A percentile compares a stretch with the other conserved stretches of the same genome.
phyloP scores from a whole-genome alignment of 2,888 invertebrate species.

The Scaptomyza parva region DNA sequence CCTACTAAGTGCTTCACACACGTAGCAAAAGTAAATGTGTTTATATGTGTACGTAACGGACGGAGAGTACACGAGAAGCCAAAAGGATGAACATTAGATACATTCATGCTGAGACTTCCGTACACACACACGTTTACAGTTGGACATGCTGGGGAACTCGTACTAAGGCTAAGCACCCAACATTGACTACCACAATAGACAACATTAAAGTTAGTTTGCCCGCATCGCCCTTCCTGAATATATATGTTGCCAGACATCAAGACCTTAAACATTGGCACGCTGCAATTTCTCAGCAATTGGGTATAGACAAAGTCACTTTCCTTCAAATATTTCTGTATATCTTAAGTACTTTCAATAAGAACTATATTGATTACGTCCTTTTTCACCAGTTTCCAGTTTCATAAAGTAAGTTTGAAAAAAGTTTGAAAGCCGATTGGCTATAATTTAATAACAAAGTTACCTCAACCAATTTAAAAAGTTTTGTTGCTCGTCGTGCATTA shows the following conservation, averaged over 20 bases:
- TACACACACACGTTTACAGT: conserved; percentile 30
- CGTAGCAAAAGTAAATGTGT: conserved; percentile 73
- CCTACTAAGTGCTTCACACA: conserved; percentile 72
- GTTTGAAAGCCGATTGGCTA: not conserved
- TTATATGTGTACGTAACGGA: conserved; percentile 56
- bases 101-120: conserved; percentile 75
- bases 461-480: not conserved
- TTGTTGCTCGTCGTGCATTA: not conserved
- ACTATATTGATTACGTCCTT: not conserved
- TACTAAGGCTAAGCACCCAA: conserved; percentile 70
- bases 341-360: not conserved
- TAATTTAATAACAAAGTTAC: not conserved
- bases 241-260: conserved; percentile 10
- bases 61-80: conserved; percentile 64
- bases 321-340: not conserved
- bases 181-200: conserved; percentile 77
- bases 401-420: not conserved
- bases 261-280: conserved; percentile 20
- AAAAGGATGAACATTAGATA: conserved; percentile 78
- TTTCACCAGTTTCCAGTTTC: not conserved
- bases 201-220: conserved; percentile 70
- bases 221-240: conserved; percentile 19
- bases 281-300: conserved; percentile 22
- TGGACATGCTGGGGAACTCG: conserved; percentile 9
- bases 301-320: not conserved